These are phyloP conservation scores for Odocoileus hemionus DNA, from an alignment of 2,113 vertebrate species.

Conservation along the genomic window DNA sequence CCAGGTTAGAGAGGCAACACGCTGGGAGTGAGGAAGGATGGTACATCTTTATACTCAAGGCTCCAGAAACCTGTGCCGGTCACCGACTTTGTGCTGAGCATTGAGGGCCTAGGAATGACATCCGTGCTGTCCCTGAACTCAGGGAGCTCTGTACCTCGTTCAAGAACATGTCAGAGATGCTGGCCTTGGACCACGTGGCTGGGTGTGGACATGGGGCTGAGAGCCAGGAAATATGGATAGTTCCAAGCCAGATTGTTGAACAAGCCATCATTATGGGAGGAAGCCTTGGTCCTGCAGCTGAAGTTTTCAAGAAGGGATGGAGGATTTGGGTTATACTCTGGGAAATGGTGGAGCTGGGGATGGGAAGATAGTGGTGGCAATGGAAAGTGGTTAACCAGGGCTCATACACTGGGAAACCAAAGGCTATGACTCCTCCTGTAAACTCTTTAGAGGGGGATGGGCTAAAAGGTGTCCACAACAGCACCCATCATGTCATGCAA, in stretches of 20 bases:
- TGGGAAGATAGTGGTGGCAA: background rate
- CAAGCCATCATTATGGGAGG: background rate
- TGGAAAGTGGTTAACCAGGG: background rate
- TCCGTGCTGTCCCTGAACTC: background rate
- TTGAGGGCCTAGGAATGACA: background rate
- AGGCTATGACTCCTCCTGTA: background rate
- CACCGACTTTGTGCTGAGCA: background rate
- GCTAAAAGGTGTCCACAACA: background rate
- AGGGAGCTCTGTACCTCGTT: background rate
- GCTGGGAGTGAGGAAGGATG: background rate
- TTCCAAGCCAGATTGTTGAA: background rate
- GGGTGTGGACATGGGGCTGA: background rate
- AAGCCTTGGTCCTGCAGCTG: background rate
- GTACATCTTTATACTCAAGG: background rate
- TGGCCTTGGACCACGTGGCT: background rate
- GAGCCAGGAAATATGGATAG: background rate
- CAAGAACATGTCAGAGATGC: background rate
- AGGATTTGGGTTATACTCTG: background rate
- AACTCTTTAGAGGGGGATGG: background rate
- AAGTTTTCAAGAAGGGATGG: background rate
- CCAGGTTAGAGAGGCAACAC: background rate
- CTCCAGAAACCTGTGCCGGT: background rate
- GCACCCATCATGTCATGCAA: background rate
- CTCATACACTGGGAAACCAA: background rate
- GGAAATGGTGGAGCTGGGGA: background rate